Evolutionary conservation across 2,113 vertebrate genomes (phyloP).

Genomic region (Diphyllodes magnificus): DNA sequence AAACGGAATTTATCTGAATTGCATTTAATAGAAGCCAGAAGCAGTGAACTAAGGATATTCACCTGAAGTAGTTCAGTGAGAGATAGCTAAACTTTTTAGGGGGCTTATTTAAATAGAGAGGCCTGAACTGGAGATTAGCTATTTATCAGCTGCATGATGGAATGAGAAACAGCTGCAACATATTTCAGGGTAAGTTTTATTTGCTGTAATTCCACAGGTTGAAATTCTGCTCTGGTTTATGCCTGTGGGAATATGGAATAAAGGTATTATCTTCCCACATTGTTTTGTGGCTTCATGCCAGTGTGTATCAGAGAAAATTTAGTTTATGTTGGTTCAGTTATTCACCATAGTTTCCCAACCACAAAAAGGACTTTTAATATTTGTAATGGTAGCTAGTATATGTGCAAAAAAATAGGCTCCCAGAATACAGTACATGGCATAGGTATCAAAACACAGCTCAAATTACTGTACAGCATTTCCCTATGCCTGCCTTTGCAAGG

Average conservation of each 20-base stretch:
- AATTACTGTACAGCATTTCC: background rate
- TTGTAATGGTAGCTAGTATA: background rate
- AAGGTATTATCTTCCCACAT: background rate
- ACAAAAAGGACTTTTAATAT: background rate
- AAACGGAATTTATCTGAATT: constrained; percentile 35
- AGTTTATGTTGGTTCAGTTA: background rate
- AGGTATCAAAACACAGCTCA: background rate
- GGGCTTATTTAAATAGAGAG: constrained; percentile 48
- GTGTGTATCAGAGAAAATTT: background rate
- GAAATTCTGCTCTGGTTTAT: background rate
- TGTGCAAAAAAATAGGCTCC: background rate
- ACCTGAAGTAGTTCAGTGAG: constrained; percentile 48
- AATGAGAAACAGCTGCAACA: constrained; percentile 47
- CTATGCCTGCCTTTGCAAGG: accelerated
- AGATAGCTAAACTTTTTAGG: constrained; percentile 52
- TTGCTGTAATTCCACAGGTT: background rate
- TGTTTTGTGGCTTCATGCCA: background rate
- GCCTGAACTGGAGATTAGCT: constrained; percentile 45
- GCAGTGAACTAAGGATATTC: constrained; percentile 12
- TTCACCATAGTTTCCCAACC: background rate
- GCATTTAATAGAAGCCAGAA: constrained; percentile 40
- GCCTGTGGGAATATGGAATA: background rate
- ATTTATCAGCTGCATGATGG: constrained; percentile 48
- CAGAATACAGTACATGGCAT: background rate
- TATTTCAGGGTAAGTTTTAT: constrained; percentile 25